Evolutionary conservation across 2,113 vertebrate genomes (phyloP).

Genomic region (Calidris pugnax): DNA sequence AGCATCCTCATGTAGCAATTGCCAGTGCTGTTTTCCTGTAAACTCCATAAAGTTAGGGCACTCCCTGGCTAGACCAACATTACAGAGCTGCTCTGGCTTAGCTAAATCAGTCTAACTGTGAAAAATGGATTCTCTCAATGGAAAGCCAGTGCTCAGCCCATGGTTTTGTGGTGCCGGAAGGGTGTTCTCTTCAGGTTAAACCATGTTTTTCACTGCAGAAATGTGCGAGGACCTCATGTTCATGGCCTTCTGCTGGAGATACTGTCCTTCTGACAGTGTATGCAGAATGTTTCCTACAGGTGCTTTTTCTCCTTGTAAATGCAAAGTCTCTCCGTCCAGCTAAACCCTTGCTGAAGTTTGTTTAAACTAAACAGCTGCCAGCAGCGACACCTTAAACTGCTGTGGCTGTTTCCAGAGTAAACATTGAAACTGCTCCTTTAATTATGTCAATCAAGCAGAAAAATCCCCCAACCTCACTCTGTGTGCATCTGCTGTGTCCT

Average conservation of each 20-base stretch:
- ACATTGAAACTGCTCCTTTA: slow-evolving; percentile 57
- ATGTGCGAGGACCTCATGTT: rapidly evolving
- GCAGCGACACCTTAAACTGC: slow-evolving; percentile 38
- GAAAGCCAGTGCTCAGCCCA: not conserved
- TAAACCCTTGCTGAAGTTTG: not conserved
- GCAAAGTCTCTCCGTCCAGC: not conserved
- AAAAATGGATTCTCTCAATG: not conserved
- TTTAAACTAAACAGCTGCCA: slow-evolving; percentile 46
- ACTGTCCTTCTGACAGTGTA: rapidly evolving
- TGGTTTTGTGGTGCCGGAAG: not conserved
- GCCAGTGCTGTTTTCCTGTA: not conserved
- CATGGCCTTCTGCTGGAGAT: not conserved
- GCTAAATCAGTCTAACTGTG: not conserved
- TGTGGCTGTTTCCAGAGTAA: slow-evolving; percentile 38
- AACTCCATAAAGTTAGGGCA: not conserved
- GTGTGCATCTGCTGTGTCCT: not conserved
- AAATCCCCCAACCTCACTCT: not conserved
- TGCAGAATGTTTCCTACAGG: not conserved
- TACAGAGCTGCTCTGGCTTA: not conserved
- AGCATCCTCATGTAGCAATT: not conserved
- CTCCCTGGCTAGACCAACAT: not conserved
- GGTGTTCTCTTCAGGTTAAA: not conserved
- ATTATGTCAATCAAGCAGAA: slow-evolving; percentile 32
- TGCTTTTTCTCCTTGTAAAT: not conserved
- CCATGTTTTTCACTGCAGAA: not conserved